phyloP scores from a whole-genome alignment of 2,113 vertebrate species.

The Actinemys pallida region DNA sequence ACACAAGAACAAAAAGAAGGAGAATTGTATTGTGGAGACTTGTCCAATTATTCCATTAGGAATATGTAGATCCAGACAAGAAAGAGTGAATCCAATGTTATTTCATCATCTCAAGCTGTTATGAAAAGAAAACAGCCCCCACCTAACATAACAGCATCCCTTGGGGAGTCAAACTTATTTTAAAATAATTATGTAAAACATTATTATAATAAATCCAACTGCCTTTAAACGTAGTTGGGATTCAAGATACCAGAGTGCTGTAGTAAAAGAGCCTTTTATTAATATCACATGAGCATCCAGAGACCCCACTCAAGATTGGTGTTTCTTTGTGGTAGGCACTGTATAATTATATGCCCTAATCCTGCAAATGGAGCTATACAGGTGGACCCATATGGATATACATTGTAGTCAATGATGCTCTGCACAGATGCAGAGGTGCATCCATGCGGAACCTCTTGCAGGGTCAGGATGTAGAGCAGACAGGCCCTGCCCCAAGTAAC shows the following conservation, averaged over 20 bases:
- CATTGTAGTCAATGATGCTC: not conserved
- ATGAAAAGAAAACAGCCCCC: not conserved
- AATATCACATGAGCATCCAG: not conserved
- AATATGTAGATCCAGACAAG: constrained; percentile 38
- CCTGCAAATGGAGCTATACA: not conserved
- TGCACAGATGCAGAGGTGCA: not conserved
- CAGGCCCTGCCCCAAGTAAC: not conserved
- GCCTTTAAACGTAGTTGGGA: not conserved
- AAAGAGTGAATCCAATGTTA: not conserved
- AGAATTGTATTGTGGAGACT: not conserved
- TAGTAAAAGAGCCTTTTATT: not conserved
- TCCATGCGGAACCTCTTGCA: not conserved
- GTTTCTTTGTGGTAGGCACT: not conserved
- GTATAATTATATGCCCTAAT: fast-evolving
- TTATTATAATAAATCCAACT: not conserved
- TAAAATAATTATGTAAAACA: not conserved
- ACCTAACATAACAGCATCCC: constrained; percentile 36
- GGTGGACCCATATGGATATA: not conserved
- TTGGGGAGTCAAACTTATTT: constrained; percentile 37
- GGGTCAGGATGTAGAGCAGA: not conserved
- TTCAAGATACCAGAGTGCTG: not conserved
- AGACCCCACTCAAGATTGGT: not conserved
- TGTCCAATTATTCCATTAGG: constrained; percentile 36
- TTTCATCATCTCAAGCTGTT: constrained; percentile 30
- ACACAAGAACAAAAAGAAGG: not conserved